phyloP scores from a whole-genome alignment of 2,888 invertebrate genomes.

The Trichacis sp. region DNA sequence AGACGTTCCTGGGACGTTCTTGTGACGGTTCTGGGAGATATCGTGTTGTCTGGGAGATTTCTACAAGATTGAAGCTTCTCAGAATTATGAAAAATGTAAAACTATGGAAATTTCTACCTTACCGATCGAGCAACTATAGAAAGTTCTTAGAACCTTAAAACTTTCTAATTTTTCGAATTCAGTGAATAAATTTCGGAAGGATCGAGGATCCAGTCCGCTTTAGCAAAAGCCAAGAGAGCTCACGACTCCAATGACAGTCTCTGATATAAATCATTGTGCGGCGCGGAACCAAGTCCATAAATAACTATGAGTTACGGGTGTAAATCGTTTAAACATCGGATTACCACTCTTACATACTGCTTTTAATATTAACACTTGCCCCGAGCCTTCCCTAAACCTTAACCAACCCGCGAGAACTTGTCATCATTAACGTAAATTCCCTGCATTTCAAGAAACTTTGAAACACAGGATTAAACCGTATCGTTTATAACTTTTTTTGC shows the following conservation, averaged over 20 bases:
- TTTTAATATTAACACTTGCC: slow-evolving; percentile 63
- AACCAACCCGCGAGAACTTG: slow-evolving; percentile 30
- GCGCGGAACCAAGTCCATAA: slow-evolving; percentile 61
- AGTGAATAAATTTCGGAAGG: neutral
- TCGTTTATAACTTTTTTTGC: too few relatives aligned
- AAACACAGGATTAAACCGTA: too few relatives aligned
- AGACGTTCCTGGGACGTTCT: too few relatives aligned
- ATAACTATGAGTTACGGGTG: slow-evolving; percentile 67
- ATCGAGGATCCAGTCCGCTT: neutral
- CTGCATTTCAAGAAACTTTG: neutral
- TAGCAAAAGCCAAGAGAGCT: slow-evolving; percentile 23
- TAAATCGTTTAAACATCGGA: slow-evolving; percentile 67
- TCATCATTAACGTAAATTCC: slow-evolving; percentile 37
- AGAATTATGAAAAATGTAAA: too few relatives aligned
- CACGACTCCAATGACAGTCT: slow-evolving; percentile 60
- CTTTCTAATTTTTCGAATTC: too few relatives aligned
- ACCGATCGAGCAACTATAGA: too few relatives aligned
- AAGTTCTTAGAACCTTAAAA: too few relatives aligned
- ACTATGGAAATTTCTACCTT: too few relatives aligned
- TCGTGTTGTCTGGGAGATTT: too few relatives aligned
- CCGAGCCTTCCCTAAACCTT: slow-evolving; percentile 39
- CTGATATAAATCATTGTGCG: slow-evolving; percentile 63
- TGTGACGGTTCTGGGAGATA: too few relatives aligned
- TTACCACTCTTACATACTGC: slow-evolving; percentile 66
- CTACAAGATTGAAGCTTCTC: too few relatives aligned